Evolutionary conservation across 2,113 vertebrate genomes (phyloP), one percentile per base, ranked within the genome.

Genomic region (Myanophis thanlyinensis): DNA sequence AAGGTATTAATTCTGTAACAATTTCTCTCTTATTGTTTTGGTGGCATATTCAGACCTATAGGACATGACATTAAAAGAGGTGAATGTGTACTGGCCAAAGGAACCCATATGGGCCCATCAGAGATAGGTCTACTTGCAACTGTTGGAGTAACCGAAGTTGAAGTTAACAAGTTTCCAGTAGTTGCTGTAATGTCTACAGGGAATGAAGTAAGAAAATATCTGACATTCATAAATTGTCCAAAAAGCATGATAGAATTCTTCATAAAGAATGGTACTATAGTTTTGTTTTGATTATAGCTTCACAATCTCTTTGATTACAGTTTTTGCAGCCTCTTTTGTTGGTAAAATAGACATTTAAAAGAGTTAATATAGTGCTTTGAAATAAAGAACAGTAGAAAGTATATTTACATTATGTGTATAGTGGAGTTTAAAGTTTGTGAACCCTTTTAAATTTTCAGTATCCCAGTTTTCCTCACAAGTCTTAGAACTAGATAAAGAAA

Each of bases 21-120:
- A 67, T 95, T 94, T 93, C 51, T 85, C 27, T 93, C 51, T 96
- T 8, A 0, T 93, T 95, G 88, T 92, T 25, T 94, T 90, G 1
- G 0, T 94, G 95, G 44, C 93, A 91, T 94, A 97, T 96, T 91
- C 96, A 99, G 99, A 98, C 99, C 99, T 94, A 99, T 99, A 49
- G 99, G 99, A 98, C 99, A 99, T 93, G 99, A 99, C 96, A 99
- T 99, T 97, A 99, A 99, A 97, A 99, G 99, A 96, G 99, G 99
- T 84, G 99, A 99, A 97, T 99, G 99, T 56, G 99, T 99, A 90
- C 97, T 99, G 96, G 98, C 99, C 93, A 99, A 99, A 97, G 99
- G 99, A 95, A 99, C 99, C 87, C 99, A 99, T 96, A 99, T 99
- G 99, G 99, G 99, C 93, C 99, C 99, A 0, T 99, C 99, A 93